Evolutionary conservation across 2,113 vertebrate genomes (phyloP).

Genomic region (Gasterosteus nipponicus): DNA sequence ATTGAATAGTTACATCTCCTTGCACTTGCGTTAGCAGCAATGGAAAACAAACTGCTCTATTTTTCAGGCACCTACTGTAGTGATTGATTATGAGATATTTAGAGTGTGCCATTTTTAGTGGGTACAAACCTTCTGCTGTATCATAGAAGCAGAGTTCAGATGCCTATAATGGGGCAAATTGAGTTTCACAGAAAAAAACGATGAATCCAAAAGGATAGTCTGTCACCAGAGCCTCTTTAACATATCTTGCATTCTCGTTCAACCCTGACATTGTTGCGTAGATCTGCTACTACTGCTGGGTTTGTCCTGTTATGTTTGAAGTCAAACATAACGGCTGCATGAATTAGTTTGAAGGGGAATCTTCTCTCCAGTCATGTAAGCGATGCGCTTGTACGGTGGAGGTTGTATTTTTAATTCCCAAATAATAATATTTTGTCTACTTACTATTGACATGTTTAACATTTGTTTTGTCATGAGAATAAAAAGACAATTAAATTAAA

Average conservation of each 20-base stretch:
- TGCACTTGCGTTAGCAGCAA: background rate
- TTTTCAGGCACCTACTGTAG: background rate
- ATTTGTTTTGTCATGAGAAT: background rate
- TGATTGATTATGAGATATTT: background rate
- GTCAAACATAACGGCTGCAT: background rate
- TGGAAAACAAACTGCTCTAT: background rate
- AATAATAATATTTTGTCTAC: background rate
- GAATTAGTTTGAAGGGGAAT: background rate
- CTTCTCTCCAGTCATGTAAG: background rate
- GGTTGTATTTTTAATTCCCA: background rate
- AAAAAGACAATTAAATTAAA: background rate
- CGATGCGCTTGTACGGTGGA: background rate
- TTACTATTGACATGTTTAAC: background rate
- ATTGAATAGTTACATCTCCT: background rate
- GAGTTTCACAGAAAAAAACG: constrained; percentile 6
- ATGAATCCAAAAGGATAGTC: constrained; percentile 4
- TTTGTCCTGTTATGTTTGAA: constrained; percentile 19
- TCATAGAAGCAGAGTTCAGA: constrained; percentile 11
- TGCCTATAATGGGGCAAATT: background rate
- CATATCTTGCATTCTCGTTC: constrained; percentile 8
- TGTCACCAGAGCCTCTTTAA: constrained; percentile 5
- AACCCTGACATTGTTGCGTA: background rate
- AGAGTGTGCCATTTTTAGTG: background rate
- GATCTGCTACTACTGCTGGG: background rate
- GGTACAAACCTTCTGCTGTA: constrained; percentile 15